Base-by-base conservation (phyloP, 2,797 vertebrate species). In the Hoplostethus mediterraneus region DNA sequence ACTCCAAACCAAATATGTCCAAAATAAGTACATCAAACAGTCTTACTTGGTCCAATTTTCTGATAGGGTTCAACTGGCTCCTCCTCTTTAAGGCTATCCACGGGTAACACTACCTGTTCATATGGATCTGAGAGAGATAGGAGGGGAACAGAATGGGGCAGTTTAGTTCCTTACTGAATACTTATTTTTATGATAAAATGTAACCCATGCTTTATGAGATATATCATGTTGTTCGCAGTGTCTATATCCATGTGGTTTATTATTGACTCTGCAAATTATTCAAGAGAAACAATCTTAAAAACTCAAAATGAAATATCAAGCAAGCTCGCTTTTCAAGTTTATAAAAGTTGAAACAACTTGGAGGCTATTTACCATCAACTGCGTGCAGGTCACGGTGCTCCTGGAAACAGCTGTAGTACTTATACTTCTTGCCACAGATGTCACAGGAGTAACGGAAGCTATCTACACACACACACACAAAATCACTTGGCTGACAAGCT, bases 391-490 rank as follows among this genome's bases (percentile, higher is more conserved):
- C 98, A 81, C 98, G 93, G 89, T 99, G 98, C 87, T 99, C 98
- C 76, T 99, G 98, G 94, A 99, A 99, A 87, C 98, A 99, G 94
- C 98, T 99, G 92, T 99, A 99, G 89, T 99, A 99, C 91, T 99
- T 99, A 77, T 99, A 99, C 85, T 99, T 99, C 93, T 99, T 99
- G 77, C 98, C 98, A 64, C 98, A 99, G 84, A 99, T 98, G 90
- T 99, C 98, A 91, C 98, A 99, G 0, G 97, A 98, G 90, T 99
- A 99, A 92, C 98, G 96, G 94, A 99, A 99, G 87, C 97, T 97
- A 92, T 95, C 98, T 98, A 93, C 21, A 87, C 82, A 73, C 42
- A 67, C 1, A 53, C n/a, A 71, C 14, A 30, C n/a, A 36, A 36
- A 36, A 36, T 8, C 4, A 45, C 12, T 14, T 45, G 40, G 10